Evolutionary conservation across 2,113 vertebrate species (phyloP), one percentile per base, ranked within the genome.

Genomic region (Grallaria varia): DNA sequence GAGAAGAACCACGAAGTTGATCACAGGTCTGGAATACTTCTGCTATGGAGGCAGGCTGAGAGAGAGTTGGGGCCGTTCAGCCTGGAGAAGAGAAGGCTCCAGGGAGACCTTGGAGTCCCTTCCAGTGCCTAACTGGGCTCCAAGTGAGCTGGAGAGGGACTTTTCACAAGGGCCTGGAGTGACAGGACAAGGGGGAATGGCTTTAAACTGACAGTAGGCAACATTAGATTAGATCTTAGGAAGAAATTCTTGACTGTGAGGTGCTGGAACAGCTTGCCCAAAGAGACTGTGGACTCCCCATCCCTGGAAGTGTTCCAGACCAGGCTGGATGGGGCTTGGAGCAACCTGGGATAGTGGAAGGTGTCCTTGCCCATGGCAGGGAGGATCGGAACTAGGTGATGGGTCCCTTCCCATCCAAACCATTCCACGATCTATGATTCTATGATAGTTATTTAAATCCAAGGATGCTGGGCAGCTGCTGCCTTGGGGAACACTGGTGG

Each of bases 271-370:
- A 77, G 18, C 18, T 0, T 49, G 4, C 35, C 35, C 49, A 56
- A 1, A 42, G 9, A 24, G 55, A 19, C 23, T 84, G 35, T 37
- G 64, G 49, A 3, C 76, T 10, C 35, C 8, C 18, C 42, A 9
- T 20, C 35, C 40, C 19, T 84, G 49, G 14, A 0, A 63, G 18
- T 49, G 64, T 24, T 5, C 42, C 4, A 49, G 49, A 3, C 6
- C 47, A 83, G 63, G 25, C 0, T 69, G 47, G 2, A 56, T 0
- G 1, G 9, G 4, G 17, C 31, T 63, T 56, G 42, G 79, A 77
- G 27, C 10, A 5, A 1, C 3, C 6, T 71, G 72, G 31, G 18
- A 7, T 3, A 6, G 21, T 20, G 25, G 22, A 20, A 33, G 18
- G 8, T 71, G 31, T 0, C 63, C 12, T 9, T 56, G 49, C 21